Conservation (phyloP, 2,888 invertebrate species). For the Malthinus flaveolus region DNA sequence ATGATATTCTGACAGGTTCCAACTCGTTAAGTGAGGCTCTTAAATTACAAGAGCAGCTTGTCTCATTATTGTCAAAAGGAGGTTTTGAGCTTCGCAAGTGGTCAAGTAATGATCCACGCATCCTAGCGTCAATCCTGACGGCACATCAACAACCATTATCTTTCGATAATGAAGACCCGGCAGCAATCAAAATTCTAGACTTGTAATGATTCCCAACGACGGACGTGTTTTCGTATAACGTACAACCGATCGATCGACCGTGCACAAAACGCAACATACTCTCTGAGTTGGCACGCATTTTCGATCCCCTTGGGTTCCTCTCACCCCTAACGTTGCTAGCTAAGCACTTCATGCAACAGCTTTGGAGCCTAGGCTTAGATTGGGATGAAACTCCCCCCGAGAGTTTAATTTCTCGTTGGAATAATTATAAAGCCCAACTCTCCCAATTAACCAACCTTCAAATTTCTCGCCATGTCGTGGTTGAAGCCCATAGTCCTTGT, state of each 20-base stretch:
- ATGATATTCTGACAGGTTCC: slow-evolving; percentile 38
- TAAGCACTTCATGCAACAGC: slow-evolving; percentile 37
- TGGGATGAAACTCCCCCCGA: slow-evolving; percentile 30
- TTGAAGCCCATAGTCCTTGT: not conserved
- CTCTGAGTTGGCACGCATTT: slow-evolving; percentile 22
- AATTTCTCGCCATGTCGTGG: slow-evolving; percentile 23
- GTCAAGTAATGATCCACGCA: slow-evolving; percentile 24
- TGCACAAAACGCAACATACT: slow-evolving; percentile 13
- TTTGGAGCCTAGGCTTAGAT: not conserved
- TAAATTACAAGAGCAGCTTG: slow-evolving; percentile 24
- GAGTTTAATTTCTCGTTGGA: slow-evolving; percentile 20
- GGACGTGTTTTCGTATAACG: too few species aligned
- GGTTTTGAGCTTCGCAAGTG: slow-evolving; percentile 36
- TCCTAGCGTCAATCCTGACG: not conserved
- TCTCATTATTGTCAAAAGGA: slow-evolving; percentile 16
- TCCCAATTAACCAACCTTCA: not conserved
- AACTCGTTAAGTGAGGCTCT: slow-evolving; percentile 29
- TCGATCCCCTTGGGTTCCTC: slow-evolving; percentile 35
- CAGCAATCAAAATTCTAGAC: slow-evolving; percentile 13
- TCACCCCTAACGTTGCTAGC: slow-evolving; percentile 34
- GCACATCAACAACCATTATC: not conserved
- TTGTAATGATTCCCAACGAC: not conserved
- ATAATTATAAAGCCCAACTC: not conserved
- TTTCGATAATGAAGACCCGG: not conserved
- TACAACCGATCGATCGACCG: too few species aligned